A percentile compares a stretch with the other conserved stretches of the same genome.
Conservation (phyloP, 2,113 vertebrate species). For the Ovis aries region ARS-UI_Ramb_v3.0 NC_056064.1:38599001-38599500, state of each 20-base stretch:
- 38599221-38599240: constrained; percentile 32
- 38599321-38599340: constrained; percentile 6
- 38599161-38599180: background rate
- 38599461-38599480: constrained; percentile 12
- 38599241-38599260: constrained; percentile 27
- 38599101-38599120: background rate
- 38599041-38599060: background rate
- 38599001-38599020: constrained; percentile 82
- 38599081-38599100: constrained; percentile 31
- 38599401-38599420: constrained; percentile 18
- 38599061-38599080: constrained; percentile 17
- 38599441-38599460: background rate
- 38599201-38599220: background rate
- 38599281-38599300: constrained; percentile 30
- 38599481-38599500: background rate
- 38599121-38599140: constrained; percentile 39
- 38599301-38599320: background rate
- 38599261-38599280: constrained; percentile 6
- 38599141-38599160: background rate
- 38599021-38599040: constrained; percentile 19
- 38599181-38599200: constrained; percentile 29
- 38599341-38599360: background rate
- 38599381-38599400: constrained; percentile 37
- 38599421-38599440: constrained; percentile 33
- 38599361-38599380: constrained; percentile 19